Base-by-base conservation (phyloP, 2,113 vertebrate species). In the Ictalurus punctatus region DNA sequence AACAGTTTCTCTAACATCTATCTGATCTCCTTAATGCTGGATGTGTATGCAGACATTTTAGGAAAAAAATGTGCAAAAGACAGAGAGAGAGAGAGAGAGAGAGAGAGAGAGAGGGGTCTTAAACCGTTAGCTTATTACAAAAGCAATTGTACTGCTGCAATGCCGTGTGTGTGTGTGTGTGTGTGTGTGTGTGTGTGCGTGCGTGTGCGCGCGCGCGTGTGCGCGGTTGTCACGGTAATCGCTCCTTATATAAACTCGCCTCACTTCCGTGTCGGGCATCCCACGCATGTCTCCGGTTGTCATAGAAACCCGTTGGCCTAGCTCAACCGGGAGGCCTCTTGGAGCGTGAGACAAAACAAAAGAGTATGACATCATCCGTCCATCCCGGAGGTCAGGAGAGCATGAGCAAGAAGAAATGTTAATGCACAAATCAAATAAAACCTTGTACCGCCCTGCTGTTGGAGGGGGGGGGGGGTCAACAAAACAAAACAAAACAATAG, bases 241-340 rank as follows among this genome's bases (percentile, higher is more conserved):
- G 59, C 88, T 83, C 61, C 81, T 92, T 92, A 91, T 91, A 88
- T 90, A 91, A 92, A 88, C 76, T 84, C 74, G 30, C 9, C 61
- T 84, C 88, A 54, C n/a, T 85, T 90, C 89, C 86, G 86, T 91
- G 81, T 85, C 79, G 88, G 84, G 84, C 91, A 90, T 87, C 91
- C 91, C 90, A 92, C 88, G 91, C 91, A 86, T 79, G 87, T 74
- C 87, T 80, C 88, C 84, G 84, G 91, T 92, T 91, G 86, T 87
- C 88, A 92, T 90, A 79, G 91, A 78, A 92, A 92, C 91, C 88
- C 86, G 21, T 67, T 63, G 86, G 71, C 25, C 88, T 87, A 69
- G 85, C 54, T 71, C 82, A 84, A 76, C 71, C 65, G 63, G 44
- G 80, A 86, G 88, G 88, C 87, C 83, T 79, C 89, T 88, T 65